These are phyloP conservation scores for Megaleporinus macrocephalus DNA, from an alignment of 2,113 vertebrate species.

Conservation along the genomic window DNA sequence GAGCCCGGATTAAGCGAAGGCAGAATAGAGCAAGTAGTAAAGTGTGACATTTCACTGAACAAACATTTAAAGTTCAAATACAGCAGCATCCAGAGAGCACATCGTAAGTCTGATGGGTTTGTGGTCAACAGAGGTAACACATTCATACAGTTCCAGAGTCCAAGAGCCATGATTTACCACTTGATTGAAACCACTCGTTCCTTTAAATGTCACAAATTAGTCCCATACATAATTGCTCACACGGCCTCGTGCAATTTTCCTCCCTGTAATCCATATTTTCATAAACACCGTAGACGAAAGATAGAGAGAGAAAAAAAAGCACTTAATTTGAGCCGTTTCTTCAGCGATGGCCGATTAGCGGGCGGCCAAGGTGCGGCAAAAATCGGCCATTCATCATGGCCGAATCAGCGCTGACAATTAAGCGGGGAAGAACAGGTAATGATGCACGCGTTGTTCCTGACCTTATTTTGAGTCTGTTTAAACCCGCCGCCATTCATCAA, in stretches of 20 bases:
- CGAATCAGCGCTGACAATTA: slow-evolving; percentile 68
- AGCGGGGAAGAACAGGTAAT: slow-evolving; percentile 64
- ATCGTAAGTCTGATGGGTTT: not conserved
- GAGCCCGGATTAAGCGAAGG: slow-evolving; percentile 16
- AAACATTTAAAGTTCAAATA: not conserved
- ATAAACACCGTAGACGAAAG: not conserved
- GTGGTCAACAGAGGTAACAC: not conserved
- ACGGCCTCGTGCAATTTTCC: not conserved
- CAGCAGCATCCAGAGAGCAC: not conserved
- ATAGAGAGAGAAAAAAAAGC: no score
- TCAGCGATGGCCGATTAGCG: slow-evolving; percentile 10
- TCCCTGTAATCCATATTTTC: not conserved
- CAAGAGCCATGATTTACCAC: slow-evolving; percentile 5
- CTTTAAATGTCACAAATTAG: slow-evolving; percentile 30
- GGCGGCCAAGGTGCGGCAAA: slow-evolving; percentile 37
- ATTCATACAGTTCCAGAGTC: not conserved
- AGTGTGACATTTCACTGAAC: not conserved
- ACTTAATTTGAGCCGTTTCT: slow-evolving; percentile 6
- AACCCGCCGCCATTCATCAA: slow-evolving; percentile 69
- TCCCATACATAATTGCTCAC: not conserved
- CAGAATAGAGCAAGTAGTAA: not conserved
- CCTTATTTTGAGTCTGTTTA: slow-evolving; percentile 70
- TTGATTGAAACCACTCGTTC: not conserved
- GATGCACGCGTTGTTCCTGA: slow-evolving; percentile 65
- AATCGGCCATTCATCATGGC: slow-evolving; percentile 56